A percentile compares a stretch with the other conserved stretches of the same genome.
These are phyloP conservation scores for Potamarius usumacintae DNA, from an alignment of 2,113 vertebrate genomes.

Conservation along the genomic window DNA sequence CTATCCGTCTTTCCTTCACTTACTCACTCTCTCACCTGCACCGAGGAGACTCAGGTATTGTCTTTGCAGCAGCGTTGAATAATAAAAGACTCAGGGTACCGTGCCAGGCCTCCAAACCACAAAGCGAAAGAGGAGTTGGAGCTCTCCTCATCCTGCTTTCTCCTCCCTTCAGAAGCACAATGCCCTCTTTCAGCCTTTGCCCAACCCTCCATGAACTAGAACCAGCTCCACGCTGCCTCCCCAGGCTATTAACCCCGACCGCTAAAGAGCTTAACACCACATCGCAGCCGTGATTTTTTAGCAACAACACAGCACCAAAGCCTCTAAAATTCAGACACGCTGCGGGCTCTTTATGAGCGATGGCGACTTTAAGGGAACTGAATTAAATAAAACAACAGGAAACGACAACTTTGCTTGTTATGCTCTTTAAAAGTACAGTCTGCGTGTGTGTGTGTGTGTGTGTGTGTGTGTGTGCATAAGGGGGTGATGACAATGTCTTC, in stretches of 20 bases:
- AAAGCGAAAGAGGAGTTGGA: constrained; percentile 65
- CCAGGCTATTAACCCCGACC: constrained; percentile 62
- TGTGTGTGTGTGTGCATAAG: neutral
- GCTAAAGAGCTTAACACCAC: constrained; percentile 61
- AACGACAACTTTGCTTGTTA: neutral
- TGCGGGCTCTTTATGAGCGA: neutral
- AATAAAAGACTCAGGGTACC: constrained; percentile 59
- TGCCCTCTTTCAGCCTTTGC: constrained; percentile 70
- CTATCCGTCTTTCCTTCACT: constrained; percentile 8
- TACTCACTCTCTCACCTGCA: constrained; percentile 28
- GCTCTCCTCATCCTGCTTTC: constrained; percentile 60
- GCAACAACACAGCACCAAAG: neutral
- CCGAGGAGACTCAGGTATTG: constrained; percentile 52
- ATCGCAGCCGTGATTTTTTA: constrained; percentile 37
- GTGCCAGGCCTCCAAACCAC: constrained; percentile 53
- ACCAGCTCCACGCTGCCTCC: constrained; percentile 35
- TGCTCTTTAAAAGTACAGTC: constrained; percentile 33
- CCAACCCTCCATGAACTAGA: constrained; percentile 60
- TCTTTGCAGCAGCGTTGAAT: constrained; percentile 53
- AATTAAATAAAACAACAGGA: neutral
- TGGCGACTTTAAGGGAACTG: constrained; percentile 13
- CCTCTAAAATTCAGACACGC: neutral
- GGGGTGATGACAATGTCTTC: neutral
- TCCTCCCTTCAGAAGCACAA: constrained; percentile 68
- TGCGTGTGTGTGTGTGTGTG: no score